A percentile compares a stretch with the other conserved stretches of the same genome.
These are phyloP conservation scores for Numenius phaeopus DNA, from an alignment of 2,797 vertebrate species.

Conservation along the genomic window DNA sequence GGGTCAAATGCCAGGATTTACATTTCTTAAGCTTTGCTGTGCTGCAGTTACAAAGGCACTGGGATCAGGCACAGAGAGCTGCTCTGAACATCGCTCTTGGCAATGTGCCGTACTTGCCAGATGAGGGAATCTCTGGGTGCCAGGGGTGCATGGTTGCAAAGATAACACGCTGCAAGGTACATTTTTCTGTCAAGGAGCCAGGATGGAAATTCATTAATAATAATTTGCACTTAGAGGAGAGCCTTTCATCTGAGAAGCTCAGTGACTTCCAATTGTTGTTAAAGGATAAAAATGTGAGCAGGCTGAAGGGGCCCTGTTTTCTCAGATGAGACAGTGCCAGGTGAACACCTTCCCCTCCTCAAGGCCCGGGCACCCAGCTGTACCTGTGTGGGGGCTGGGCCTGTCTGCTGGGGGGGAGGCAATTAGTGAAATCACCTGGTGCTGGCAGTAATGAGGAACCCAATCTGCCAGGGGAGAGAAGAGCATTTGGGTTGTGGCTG, in stretches of 20 bases:
- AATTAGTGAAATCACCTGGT: neutral
- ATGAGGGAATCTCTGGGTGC: neutral
- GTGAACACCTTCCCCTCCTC: rapidly evolving
- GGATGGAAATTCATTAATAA: constrained; percentile 6
- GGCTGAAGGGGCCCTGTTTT: neutral
- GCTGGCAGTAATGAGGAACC: rapidly evolving
- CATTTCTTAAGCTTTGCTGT: constrained; percentile 69
- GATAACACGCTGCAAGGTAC: neutral
- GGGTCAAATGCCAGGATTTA: constrained; percentile 48
- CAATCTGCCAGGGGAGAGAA: neutral
- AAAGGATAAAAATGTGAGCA: neutral
- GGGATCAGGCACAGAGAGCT: neutral
- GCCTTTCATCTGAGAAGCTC: neutral
- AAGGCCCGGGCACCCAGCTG: rapidly evolving
- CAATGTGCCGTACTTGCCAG: neutral
- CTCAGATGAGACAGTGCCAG: rapidly evolving
- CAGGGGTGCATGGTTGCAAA: neutral
- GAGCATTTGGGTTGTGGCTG: neutral
- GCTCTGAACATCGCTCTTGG: neutral
- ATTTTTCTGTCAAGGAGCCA: neutral
- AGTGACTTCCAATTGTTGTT: neutral
- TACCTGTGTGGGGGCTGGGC: neutral
- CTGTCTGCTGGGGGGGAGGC: neutral
- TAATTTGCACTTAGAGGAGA: neutral
- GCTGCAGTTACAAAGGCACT: neutral